A percentile compares a stretch with the other conserved stretches of the same genome.
phyloP scores from a whole-genome alignment of 2,888 invertebrate species.

The Diplolepis rosae region DNA sequence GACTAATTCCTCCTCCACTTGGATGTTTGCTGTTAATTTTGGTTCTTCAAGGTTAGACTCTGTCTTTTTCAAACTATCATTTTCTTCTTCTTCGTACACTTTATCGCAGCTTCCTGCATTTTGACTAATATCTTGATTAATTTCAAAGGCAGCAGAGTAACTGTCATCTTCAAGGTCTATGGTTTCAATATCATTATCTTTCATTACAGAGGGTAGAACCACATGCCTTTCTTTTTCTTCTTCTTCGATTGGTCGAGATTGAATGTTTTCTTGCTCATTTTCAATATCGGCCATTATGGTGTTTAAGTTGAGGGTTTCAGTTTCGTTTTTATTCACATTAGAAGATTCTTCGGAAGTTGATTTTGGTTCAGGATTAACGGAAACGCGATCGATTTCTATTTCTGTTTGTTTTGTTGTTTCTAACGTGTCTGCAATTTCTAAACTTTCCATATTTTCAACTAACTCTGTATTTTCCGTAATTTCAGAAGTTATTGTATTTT shows the following conservation, averaged over 20 bases:
- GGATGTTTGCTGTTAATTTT: not conserved
- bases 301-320: not conserved
- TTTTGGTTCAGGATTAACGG: conserved; percentile 23
- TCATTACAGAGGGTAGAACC: too few species aligned
- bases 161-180: not conserved
- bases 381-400: not conserved
- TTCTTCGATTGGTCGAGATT: conserved; percentile 3
- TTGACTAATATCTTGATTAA: not conserved
- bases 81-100: not conserved
- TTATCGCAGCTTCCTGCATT: not conserved
- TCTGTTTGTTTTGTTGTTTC: conserved; percentile 1
- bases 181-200: conserved; percentile 27
- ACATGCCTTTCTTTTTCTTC: too few species aligned
- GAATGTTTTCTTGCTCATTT: not conserved
- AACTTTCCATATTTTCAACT: not conserved
- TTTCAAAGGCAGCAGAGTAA: not conserved
- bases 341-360: not conserved
- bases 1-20: not conserved
- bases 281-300: not conserved
- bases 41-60: not conserved
- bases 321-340: not conserved
- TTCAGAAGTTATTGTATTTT: not conserved
- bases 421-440: not conserved
- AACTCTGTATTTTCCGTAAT: not conserved
- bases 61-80: not conserved